A percentile compares a stretch with the other conserved stretches of the same genome.
Evolutionary conservation across 2,797 vertebrate genomes (phyloP).

Genomic region (Etheostoma nigrum): DNA sequence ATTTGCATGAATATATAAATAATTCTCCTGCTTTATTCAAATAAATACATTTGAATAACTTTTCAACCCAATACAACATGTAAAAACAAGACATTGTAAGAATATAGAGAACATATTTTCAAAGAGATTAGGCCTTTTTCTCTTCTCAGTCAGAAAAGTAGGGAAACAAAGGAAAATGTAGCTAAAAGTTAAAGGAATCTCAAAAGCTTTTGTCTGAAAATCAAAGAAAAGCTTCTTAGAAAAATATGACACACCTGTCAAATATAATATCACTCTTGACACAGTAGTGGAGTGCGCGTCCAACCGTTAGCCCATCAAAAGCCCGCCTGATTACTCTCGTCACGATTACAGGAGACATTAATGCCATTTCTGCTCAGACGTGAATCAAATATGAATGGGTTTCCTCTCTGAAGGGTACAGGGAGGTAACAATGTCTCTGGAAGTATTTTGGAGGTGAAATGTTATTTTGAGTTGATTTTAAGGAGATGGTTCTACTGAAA

Average conservation of each 20-base stretch:
- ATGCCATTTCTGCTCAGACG: conserved; percentile 80
- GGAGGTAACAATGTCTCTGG: conserved; percentile 73
- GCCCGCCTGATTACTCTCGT: conserved; percentile 79
- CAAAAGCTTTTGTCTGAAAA: conserved; percentile 65
- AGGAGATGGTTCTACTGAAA: conserved; percentile 67
- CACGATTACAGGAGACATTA: conserved; percentile 80
- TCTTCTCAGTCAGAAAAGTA: conserved; percentile 28
- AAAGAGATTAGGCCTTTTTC: not conserved
- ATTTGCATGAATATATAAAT: not conserved
- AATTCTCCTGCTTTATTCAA: not conserved
- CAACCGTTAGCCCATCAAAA: conserved; percentile 76
- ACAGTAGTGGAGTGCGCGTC: conserved; percentile 59
- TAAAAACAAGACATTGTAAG: conserved; percentile 12
- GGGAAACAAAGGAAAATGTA: conserved; percentile 56
- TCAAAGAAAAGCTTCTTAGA: conserved; percentile 75
- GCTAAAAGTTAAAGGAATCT: conserved; percentile 54
- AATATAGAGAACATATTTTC: not conserved
- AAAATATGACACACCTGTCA: conserved; percentile 78
- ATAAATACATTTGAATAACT: not conserved
- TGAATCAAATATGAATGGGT: conserved; percentile 79
- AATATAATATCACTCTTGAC: conserved; percentile 72
- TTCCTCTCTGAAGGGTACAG: conserved; percentile 60
- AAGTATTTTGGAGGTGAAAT: conserved; percentile 80
- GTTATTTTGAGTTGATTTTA: conserved; percentile 77
- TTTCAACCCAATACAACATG: not conserved